A percentile compares a stretch with the other conserved stretches of the same genome.
Evolutionary conservation across 2,888 invertebrate species (phyloP).

Genomic region (Volucella bombylans): DNA sequence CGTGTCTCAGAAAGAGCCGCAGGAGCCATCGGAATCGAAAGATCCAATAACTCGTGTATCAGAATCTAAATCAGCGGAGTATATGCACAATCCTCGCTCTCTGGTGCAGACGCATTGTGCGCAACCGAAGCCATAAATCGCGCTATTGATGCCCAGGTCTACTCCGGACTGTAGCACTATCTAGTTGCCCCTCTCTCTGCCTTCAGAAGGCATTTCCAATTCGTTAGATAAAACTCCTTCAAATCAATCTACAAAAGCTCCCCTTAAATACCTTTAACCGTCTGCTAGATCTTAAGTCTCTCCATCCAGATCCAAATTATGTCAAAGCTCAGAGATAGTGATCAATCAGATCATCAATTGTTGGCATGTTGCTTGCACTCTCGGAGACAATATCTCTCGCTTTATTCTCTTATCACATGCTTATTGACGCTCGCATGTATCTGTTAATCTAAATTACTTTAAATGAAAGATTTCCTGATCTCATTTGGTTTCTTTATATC

Average conservation of each 20-base stretch:
- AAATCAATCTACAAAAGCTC: not conserved
- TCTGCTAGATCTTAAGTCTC: not conserved
- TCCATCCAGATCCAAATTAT: conserved; percentile 7
- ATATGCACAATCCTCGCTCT: too few relatives aligned
- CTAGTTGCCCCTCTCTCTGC: too few relatives aligned
- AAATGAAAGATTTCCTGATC: conserved; percentile 74
- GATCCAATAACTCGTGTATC: too few relatives aligned
- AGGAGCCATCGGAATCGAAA: too few relatives aligned
- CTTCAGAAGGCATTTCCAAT: not conserved
- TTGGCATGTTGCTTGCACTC: not conserved
- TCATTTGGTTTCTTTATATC: conserved; percentile 37
- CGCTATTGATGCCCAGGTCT: too few relatives aligned
- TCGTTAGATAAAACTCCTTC: not conserved
- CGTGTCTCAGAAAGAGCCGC: too few relatives aligned
- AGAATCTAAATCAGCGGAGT: too few relatives aligned
- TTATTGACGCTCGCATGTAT: conserved; percentile 21
- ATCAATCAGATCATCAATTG: conserved; percentile 31
- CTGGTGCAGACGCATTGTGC: too few relatives aligned
- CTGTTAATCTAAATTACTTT: conserved; percentile 63
- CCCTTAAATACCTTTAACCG: not conserved
- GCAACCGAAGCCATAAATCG: too few relatives aligned
- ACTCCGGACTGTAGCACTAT: too few relatives aligned
- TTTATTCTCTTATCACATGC: conserved; percentile 35
- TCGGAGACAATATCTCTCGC: conserved; percentile 3
- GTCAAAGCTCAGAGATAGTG: conserved; percentile 2